Percentiles rank a stretch among this genome's conserved stretches.
phyloP scores from a whole-genome alignment of 2,797 vertebrate species.

The Glyptemys insculpta region DNA sequence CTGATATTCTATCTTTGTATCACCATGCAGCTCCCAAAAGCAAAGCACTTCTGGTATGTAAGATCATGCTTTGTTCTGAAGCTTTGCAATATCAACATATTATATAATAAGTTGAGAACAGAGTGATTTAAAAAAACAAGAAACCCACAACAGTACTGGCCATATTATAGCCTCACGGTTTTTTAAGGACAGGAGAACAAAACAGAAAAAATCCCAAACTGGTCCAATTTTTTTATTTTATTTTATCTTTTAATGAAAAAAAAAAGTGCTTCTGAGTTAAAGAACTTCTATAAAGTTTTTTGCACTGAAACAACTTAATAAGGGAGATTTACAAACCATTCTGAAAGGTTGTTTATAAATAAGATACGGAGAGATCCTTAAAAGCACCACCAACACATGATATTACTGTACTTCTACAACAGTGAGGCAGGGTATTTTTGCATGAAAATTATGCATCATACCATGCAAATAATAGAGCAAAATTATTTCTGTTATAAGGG shows the following conservation, averaged over 20 bases:
- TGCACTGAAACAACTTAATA: not conserved
- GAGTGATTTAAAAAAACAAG: not conserved
- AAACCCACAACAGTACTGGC: not conserved
- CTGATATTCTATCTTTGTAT: rapidly evolving
- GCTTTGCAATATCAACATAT: not conserved
- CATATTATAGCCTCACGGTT: not conserved
- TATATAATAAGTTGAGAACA: rapidly evolving
- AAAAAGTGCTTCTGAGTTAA: not conserved
- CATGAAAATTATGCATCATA: not conserved
- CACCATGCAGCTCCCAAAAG: not conserved
- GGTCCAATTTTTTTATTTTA: not conserved
- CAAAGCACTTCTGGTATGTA: rapidly evolving
- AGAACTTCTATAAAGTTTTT: conserved; percentile 14
- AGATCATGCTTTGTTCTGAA: not conserved
- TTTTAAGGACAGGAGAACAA: not conserved
- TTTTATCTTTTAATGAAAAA: not conserved
- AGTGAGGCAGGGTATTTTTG: not conserved
- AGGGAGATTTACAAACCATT: not conserved
- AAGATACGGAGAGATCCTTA: conserved; percentile 20
- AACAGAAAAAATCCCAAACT: not conserved
- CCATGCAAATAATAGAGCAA: conserved; percentile 47
- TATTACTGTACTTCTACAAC: not conserved
- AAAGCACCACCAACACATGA: not conserved
- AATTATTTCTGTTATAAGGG: conserved; percentile 24
- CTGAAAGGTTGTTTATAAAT: not conserved